Evolutionary conservation across 1,140 invertebrate genomes (phyloP).

Genomic region (Ostrea edulis): DNA sequence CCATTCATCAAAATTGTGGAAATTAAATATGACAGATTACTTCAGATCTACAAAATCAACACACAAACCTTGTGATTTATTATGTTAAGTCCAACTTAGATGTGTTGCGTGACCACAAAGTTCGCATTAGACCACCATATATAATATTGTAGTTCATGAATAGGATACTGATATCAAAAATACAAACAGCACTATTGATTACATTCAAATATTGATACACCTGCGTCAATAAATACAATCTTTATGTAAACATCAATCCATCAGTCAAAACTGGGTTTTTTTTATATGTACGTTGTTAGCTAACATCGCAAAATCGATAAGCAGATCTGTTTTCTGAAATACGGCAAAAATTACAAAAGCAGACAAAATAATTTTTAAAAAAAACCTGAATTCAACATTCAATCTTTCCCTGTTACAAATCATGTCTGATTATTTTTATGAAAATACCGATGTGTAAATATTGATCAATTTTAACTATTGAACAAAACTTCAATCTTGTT

Average conservation of each 20-base stretch:
- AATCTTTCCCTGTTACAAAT: too few species aligned
- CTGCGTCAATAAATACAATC: background rate
- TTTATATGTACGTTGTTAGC: too few species aligned
- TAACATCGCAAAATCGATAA: too few species aligned
- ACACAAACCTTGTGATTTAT: background rate
- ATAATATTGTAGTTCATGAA: background rate
- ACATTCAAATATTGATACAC: background rate
- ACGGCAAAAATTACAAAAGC: too few species aligned
- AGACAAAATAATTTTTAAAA: too few species aligned
- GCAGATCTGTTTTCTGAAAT: too few species aligned
- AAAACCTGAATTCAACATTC: too few species aligned
- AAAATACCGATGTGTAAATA: too few species aligned
- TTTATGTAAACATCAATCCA: background rate
- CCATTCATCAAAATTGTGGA: background rate
- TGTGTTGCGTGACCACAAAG: background rate
- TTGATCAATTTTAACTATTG: too few species aligned
- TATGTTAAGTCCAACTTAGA: background rate
- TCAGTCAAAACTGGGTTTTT: too few species aligned
- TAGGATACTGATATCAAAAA: background rate
- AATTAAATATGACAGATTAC: conserved; percentile 17
- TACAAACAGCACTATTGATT: background rate
- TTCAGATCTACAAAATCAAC: background rate
- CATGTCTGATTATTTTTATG: too few species aligned
- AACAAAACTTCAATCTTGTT: too few species aligned
- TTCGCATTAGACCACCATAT: background rate